Evolutionary conservation across 2,113 vertebrate genomes (phyloP).

Genomic region (Serilophus lunatus): DNA sequence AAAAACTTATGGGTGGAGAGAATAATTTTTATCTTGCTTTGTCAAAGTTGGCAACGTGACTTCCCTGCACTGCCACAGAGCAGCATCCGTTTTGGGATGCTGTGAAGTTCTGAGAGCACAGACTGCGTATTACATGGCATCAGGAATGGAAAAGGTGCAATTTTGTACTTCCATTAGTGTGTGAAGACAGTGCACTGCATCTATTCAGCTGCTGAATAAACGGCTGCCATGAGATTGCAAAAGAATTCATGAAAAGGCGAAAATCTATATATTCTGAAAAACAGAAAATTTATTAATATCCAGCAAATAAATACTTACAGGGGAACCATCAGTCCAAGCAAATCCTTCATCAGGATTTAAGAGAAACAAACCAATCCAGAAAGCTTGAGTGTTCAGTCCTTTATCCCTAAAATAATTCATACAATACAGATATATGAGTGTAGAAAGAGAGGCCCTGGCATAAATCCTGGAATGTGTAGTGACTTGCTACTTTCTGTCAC

Average conservation of each 20-base stretch:
- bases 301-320: slow-evolving; percentile 74
- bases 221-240: not conserved
- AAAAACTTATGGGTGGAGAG: not conserved
- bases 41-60: not conserved
- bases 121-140: not conserved
- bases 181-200: not conserved
- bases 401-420: slow-evolving; percentile 29
- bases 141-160: not conserved
- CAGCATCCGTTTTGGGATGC: too few relatives aligned
- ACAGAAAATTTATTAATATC: not conserved
- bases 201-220: not conserved
- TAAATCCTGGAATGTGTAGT: not conserved
- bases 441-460: not conserved
- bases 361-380: slow-evolving; percentile 83
- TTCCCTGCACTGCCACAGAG: not conserved
- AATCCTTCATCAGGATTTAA: slow-evolving; percentile 79
- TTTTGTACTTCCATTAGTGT: not conserved
- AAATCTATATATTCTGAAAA: not conserved
- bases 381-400: slow-evolving; percentile 43
- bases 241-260: not conserved
- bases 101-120: not conserved
- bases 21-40: not conserved
- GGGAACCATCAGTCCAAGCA: slow-evolving; percentile 82
- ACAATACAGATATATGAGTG: not conserved
- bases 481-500: not conserved